Base-by-base conservation (phyloP, 2,113 vertebrate genomes). In the Andinoacara biseriatus region DNA sequence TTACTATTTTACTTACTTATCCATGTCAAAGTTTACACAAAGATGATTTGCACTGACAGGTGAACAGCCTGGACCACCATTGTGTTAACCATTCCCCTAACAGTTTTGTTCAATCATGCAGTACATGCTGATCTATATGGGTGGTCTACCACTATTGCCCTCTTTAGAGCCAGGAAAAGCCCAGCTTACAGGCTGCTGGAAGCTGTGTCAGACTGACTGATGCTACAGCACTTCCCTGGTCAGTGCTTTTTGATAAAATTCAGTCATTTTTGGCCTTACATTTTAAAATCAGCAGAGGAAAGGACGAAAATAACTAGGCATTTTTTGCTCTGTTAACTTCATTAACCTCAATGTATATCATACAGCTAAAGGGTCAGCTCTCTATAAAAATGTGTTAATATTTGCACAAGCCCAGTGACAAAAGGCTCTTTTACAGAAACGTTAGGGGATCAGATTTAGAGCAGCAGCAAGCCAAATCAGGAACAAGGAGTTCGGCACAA, bases 391-490 rank as follows among this genome's bases (percentile, higher is more conserved):
- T 15, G 5, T 18, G 24, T 33, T 83, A 78, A 80, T 86, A 85
- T 84, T 84, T 85, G 81, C 18, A 58, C 13, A 67, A 67, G 46
- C 33, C 60, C 65, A 11, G 58, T 43, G 67, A 90, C 85, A 84
- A 88, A 40, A 76, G 58, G 10, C 52, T 87, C 56, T 76, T 89
- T 90, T 82, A 87, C n/a, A 74, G 60, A 69, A 76, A 80, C 62
- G 49, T 63, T 72, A 35, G 58, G 35, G 52, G 69, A 58, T 20
- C 18, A 33, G 74, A 92, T 86, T 90, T 83, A 78, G 77, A 86
- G 60, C 31, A 35, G 59, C 52, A 59, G 72, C 58, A 69, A 82
- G 22, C 84, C 76, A 87, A 85, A 86, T 63, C 57, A 74, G 82
- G 76, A 81, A 85, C 65, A 88, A 90, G 86, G 69, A 59, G 33